Base-by-base conservation (phyloP, 1,140 invertebrate genomes). In the Zophobas morio region DNA sequence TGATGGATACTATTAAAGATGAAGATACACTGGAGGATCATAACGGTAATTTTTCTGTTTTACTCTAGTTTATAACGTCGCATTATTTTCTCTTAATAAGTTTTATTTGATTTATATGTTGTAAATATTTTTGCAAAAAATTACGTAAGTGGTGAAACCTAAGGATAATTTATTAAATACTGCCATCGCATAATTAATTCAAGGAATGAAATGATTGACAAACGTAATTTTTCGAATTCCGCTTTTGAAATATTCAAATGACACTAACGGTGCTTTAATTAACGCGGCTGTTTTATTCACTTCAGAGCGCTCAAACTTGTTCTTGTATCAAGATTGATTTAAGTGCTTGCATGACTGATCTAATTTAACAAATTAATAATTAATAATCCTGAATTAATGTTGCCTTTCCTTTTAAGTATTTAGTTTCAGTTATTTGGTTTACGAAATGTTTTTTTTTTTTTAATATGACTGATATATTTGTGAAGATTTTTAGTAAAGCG, bases 291-390 rank as follows among this genome's bases (percentile, higher is more conserved):
- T 42, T 51, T 51, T 20, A 66, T 66, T 36, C 39, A 66, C 33
- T 66, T 66, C 6, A 57, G 42, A 5, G 49, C 49, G 3, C 49
- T 20, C 4, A n/a, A 66, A 66, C 60, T 66, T 42, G 60, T 66
- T 66, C 20, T 66, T 42, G 39, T 20, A 66, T 66, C 60, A 66
- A 66, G 60, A 66, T 66, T 66, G 60, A 66, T 66, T 66, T 66
- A 66, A 42, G 39, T 42, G 60, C 37, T 66, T 42, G 60, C 60
- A 66, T 66, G 60, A 66, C 60, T 66, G 60, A 66, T 66, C 60
- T 66, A 66, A 66, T 66, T 66, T 66, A 66, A 42, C 60, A 66
- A 66, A 66, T 66, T 66, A 66, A 66, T 66, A 66, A 66, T 66
- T 66, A 66, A 66, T 66, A 66, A 66, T 42, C 5, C 20, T 32